Percentiles rank a stretch among this genome's conserved stretches.
Conservation (phyloP, 1,140 invertebrate genomes). For the Cotesia vestalis region DNA sequence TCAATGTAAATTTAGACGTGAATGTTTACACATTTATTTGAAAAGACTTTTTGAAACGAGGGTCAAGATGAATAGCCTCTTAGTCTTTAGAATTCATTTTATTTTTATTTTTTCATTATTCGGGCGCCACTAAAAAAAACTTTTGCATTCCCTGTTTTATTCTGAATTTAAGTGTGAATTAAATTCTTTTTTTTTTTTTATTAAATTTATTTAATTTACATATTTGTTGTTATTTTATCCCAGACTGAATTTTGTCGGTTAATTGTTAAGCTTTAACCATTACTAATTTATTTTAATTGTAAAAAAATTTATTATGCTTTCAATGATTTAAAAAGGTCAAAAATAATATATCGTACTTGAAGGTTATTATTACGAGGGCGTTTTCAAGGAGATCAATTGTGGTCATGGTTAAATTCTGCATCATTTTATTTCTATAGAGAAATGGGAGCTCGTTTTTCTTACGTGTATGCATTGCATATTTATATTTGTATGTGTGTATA, state of each 20-base stretch:
- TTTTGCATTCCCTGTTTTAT: background rate
- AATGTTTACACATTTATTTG: slow-evolving; percentile 25
- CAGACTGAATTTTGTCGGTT: no score
- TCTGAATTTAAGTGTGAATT: background rate
- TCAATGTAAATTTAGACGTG: slow-evolving; percentile 18
- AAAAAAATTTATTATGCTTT: background rate
- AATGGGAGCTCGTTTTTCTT: slow-evolving; percentile 9
- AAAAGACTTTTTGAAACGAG: background rate
- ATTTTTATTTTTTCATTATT: slow-evolving; percentile 2
- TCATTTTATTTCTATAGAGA: background rate
- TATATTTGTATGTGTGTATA: no score
- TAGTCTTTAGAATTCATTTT: slow-evolving; percentile 11
- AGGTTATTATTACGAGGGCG: slow-evolving; percentile 16
- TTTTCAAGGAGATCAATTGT: slow-evolving; percentile 20
- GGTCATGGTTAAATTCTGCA: background rate
- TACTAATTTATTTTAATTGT: no score
- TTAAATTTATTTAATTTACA: no score
- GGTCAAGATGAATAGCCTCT: slow-evolving; percentile 22
- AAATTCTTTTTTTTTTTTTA: no score
- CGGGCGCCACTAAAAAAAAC: background rate
- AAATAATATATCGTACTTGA: background rate
- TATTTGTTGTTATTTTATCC: no score
- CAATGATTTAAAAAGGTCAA: background rate
- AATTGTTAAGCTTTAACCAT: no score
- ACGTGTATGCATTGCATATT: no score